Evolutionary conservation across 1,140 invertebrate species (phyloP).

Genomic region (Helicorthomorpha holstii): DNA sequence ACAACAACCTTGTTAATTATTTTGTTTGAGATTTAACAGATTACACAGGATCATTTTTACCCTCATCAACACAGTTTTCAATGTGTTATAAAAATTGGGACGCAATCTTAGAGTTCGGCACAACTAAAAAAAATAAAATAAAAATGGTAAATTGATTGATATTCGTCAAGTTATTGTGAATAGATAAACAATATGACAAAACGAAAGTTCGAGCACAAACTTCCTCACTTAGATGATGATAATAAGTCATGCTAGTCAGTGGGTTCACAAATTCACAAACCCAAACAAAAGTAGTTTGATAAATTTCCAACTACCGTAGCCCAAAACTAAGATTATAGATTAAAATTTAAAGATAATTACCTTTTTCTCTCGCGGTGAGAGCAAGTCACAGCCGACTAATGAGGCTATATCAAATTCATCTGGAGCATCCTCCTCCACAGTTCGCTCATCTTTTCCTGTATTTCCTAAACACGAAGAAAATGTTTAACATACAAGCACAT

Average conservation of each 20-base stretch:
- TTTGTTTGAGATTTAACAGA: too few relatives aligned
- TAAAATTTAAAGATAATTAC: slow-evolving; percentile 13
- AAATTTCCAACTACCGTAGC: not conserved
- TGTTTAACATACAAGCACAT: too few relatives aligned
- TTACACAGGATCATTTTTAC: slow-evolving; percentile 19
- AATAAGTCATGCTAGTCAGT: too few relatives aligned
- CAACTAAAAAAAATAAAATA: slow-evolving; percentile 19
- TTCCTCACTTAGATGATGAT: too few relatives aligned
- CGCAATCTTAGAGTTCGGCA: slow-evolving; percentile 26
- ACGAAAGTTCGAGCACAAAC: too few relatives aligned
- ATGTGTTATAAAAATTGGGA: slow-evolving; percentile 25
- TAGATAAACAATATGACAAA: not conserved
- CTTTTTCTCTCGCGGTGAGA: slow-evolving; percentile 24
- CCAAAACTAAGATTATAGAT: not conserved
- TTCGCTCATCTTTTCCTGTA: slow-evolving; percentile 14
- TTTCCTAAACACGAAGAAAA: not conserved
- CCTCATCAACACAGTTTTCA: slow-evolving; percentile 28
- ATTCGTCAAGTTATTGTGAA: not conserved
- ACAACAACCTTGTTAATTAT: too few relatives aligned
- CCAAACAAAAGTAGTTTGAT: not conserved
- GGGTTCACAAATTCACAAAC: too few relatives aligned
- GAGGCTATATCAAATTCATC: slow-evolving; percentile 11
- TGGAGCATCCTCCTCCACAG: slow-evolving; percentile 20
- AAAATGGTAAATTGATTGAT: too few relatives aligned
- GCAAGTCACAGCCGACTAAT: slow-evolving; percentile 20